Evolutionary conservation across 2,888 invertebrate genomes (phyloP).

Genomic region (Nysson spinosus): DNA sequence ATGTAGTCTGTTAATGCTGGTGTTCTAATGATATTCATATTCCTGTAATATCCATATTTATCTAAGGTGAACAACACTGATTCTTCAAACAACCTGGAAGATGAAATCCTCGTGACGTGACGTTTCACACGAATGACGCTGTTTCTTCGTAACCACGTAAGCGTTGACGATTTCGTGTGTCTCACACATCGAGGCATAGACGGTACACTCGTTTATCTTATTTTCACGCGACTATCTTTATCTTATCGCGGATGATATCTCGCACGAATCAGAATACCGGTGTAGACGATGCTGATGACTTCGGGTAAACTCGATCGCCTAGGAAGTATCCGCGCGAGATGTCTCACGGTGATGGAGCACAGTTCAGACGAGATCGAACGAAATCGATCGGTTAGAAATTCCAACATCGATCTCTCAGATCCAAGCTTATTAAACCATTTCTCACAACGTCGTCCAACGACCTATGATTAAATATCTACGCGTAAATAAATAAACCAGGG

Average conservation of each 20-base stretch:
- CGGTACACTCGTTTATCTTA: conserved; percentile 58
- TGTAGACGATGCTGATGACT: conserved; percentile 14
- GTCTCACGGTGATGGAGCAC: background rate
- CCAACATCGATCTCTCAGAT: background rate
- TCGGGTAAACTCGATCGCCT: background rate
- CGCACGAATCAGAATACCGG: conserved; percentile 35
- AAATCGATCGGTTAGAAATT: background rate
- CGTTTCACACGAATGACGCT: conserved; percentile 33
- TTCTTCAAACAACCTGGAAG: background rate
- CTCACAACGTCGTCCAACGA: too few relatives aligned
- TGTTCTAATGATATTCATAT: too few relatives aligned
- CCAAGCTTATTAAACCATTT: background rate
- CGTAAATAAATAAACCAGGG: conserved; percentile 16
- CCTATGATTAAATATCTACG: background rate
- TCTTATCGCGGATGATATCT: conserved; percentile 54
- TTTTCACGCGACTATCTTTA: conserved; percentile 59
- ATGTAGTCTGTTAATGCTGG: too few relatives aligned
- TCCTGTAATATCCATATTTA: too few relatives aligned
- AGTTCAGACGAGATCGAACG: background rate
- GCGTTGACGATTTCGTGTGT: conserved; percentile 24
- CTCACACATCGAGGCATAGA: background rate
- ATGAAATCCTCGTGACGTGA: conserved; percentile 13
- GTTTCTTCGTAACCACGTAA: conserved; percentile 39
- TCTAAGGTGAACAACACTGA: too few relatives aligned
- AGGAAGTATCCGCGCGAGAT: background rate